Evolutionary conservation across 2,888 invertebrate genomes (phyloP).

Genomic region (Tipula vernalis): DNA sequence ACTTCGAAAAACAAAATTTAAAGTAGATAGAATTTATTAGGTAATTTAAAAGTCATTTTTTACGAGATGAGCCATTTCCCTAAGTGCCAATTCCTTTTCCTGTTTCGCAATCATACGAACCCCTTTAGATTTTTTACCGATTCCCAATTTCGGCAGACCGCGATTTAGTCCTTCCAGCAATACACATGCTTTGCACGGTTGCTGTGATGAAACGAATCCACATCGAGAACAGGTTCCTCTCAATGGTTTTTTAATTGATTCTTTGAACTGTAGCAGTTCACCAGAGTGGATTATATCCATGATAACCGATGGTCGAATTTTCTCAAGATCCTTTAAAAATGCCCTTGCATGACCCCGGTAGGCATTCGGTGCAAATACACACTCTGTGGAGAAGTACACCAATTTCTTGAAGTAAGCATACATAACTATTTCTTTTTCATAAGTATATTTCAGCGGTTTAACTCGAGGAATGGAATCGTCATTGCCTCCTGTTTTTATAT

Average conservation of each 20-base stretch:
- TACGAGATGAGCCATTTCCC: constrained; percentile 32
- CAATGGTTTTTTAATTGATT: constrained; percentile 67
- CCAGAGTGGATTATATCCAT: constrained; percentile 83
- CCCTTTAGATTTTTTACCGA: constrained; percentile 76
- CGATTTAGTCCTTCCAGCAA: constrained; percentile 90
- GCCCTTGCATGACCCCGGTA: constrained; percentile 87
- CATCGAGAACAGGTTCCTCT: constrained; percentile 73
- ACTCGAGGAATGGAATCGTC: constrained; percentile 81
- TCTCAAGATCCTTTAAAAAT: constrained; percentile 88
- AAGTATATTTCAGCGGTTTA: constrained; percentile 93
- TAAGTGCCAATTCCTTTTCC: constrained; percentile 26
- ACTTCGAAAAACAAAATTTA: not conserved
- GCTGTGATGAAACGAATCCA: constrained; percentile 84
- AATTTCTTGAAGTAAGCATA: constrained; percentile 94
- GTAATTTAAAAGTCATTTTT: constrained; percentile 34
- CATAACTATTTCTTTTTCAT: constrained; percentile 99
- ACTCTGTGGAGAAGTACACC: constrained; percentile 97
- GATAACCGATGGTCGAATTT: constrained; percentile 79
- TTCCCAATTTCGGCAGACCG: constrained; percentile 82
- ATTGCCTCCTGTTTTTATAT: constrained; percentile 55
- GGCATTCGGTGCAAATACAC: constrained; percentile 96
- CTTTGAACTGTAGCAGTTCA: constrained; percentile 72
- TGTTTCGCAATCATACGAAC: constrained; percentile 51
- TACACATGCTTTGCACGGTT: constrained; percentile 92
- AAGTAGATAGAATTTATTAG: too few relatives aligned